Percentiles rank a stretch among this genome's conserved stretches.
Evolutionary conservation across 2,113 vertebrate species (phyloP).

Genomic region (Phasianus colchicus): DNA sequence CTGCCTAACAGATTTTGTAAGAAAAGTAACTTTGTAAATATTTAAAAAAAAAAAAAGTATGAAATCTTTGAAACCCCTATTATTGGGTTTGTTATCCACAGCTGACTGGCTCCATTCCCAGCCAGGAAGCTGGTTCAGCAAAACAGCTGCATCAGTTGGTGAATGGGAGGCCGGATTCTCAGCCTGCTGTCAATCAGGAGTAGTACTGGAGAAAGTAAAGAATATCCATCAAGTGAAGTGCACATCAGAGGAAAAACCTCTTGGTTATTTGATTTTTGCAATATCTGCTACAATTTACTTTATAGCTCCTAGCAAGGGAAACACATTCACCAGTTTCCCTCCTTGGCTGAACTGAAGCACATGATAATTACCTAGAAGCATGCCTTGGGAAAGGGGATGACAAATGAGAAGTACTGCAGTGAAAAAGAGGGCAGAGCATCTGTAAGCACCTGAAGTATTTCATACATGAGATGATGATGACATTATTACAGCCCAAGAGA

Average conservation of each 20-base stretch:
- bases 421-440: neutral
- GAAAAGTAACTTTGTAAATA: conserved; percentile 60
- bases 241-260: neutral
- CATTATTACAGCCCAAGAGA: neutral
- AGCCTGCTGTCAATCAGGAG: neutral
- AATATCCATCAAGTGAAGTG: neutral
- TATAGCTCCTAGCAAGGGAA: neutral
- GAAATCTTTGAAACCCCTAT: conserved; percentile 65
- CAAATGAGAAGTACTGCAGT: neutral
- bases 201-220: neutral
- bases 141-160: conserved; percentile 70
- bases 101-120: conserved; percentile 70
- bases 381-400: neutral
- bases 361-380: neutral
- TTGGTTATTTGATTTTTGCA: neutral
- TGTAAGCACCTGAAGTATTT: neutral
- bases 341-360: neutral
- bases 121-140: conserved; percentile 67
- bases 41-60: conserved; percentile 55
- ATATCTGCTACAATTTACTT: neutral
- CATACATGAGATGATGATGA: neutral
- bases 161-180: neutral
- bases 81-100: conserved; percentile 68
- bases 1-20: conserved; percentile 64
- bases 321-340: neutral